Evolutionary conservation across 23 tunicate species (phyloP).

Genomic region (Diplosoma virens): DNA sequence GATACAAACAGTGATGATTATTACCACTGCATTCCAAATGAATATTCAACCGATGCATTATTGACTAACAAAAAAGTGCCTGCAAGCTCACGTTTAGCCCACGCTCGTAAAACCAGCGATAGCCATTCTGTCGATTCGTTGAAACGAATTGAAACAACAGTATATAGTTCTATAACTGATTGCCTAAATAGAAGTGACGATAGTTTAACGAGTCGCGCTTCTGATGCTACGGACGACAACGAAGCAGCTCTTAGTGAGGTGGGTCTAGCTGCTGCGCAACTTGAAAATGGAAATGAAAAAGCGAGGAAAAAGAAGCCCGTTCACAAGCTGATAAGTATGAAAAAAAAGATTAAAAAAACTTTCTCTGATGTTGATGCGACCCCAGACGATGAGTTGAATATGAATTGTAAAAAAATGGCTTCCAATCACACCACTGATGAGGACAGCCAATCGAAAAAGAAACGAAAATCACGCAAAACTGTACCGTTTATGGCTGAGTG

Average conservation of each 20-base stretch:
- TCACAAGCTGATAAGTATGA: constrained; percentile 2
- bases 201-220: background rate
- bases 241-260: background rate
- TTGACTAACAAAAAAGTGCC: background rate
- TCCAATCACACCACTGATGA: background rate
- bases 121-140: background rate
- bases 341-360: constrained; percentile 22
- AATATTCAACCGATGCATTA: background rate
- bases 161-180: background rate
- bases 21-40: too few relatives aligned
- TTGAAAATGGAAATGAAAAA: background rate
- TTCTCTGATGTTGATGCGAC: constrained; percentile 34
- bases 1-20: too few relatives aligned
- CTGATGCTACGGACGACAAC: background rate
- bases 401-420: constrained; percentile 16
- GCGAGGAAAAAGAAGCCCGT: background rate
- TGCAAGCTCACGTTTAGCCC: background rate
- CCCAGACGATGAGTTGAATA: constrained; percentile 13
- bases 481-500: background rate
- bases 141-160: background rate
- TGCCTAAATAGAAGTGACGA: background rate
- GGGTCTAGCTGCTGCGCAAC: background rate
- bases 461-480: background rate
- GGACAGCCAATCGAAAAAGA: background rate
- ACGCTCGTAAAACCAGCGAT: background rate